Conservation (phyloP, 2,888 invertebrate species). For the Plebejus melissa region DNA sequence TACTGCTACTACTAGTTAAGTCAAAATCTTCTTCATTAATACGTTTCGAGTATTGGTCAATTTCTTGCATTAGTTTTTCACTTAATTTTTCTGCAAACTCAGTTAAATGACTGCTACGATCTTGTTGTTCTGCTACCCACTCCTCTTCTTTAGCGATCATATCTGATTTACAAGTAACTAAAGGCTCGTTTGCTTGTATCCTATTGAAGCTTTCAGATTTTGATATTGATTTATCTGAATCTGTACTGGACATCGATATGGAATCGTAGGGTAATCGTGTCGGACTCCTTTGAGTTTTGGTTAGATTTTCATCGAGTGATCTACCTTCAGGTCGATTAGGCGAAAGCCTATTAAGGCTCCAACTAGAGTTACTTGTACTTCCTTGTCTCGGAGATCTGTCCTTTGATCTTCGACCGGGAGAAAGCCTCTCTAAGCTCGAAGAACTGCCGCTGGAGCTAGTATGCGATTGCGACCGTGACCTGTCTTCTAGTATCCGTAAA, state of each 20-base stretch:
- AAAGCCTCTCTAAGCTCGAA: slow-evolving; percentile 71
- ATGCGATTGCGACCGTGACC: slow-evolving; percentile 70
- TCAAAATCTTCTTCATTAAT: slow-evolving; percentile 76
- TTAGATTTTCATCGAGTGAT: slow-evolving; percentile 68
- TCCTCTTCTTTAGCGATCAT: slow-evolving; percentile 71
- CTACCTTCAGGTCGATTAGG: slow-evolving; percentile 73
- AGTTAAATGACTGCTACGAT: slow-evolving; percentile 84
- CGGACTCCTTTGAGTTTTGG: slow-evolving; percentile 70
- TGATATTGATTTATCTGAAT: slow-evolving; percentile 73
- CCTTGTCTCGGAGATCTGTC: slow-evolving; percentile 73
- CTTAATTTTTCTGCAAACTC: slow-evolving; percentile 91
- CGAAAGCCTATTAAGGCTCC: slow-evolving; percentile 72
- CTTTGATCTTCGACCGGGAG: slow-evolving; percentile 72
- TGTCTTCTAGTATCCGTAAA: slow-evolving; percentile 68
- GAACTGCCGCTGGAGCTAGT: slow-evolving; percentile 76
- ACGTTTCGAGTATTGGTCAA: slow-evolving; percentile 81
- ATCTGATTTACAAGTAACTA: slow-evolving; percentile 74
- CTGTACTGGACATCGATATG: slow-evolving; percentile 72
- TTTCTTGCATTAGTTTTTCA: slow-evolving; percentile 87
- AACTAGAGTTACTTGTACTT: slow-evolving; percentile 73
- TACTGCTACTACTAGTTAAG: slow-evolving; percentile 71
- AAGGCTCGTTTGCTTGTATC: slow-evolving; percentile 71
- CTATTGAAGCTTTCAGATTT: slow-evolving; percentile 76
- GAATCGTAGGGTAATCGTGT: slow-evolving; percentile 72
- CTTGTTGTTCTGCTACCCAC: slow-evolving; percentile 78